Evolutionary conservation across 1,140 invertebrate species (phyloP).

Genomic region (Spodoptera frugiperda): DNA sequence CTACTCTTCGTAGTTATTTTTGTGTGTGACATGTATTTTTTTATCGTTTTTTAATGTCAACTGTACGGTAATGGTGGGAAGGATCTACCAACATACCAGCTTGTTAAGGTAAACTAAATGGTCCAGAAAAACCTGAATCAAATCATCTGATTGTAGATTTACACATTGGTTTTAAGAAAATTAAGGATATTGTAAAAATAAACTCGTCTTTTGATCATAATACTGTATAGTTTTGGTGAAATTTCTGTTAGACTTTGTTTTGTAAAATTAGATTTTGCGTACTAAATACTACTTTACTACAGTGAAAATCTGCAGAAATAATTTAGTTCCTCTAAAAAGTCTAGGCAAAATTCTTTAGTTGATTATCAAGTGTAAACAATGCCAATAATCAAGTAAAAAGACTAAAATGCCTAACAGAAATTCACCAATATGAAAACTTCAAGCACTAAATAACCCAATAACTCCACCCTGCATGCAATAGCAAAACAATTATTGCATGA

Average conservation of each 20-base stretch:
- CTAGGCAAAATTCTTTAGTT: too few relatives aligned
- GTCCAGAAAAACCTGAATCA: conserved; percentile 72
- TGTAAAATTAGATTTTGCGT: too few relatives aligned
- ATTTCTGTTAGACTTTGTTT: conserved; percentile 39
- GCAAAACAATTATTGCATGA: conserved; percentile 39
- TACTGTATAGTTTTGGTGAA: conserved; percentile 1
- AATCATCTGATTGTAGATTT: conserved; percentile 82
- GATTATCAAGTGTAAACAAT: too few relatives aligned
- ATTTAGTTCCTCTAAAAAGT: too few relatives aligned
- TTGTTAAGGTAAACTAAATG: conserved; percentile 86
- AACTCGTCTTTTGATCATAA: not conserved
- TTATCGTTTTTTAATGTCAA: conserved; percentile 85
- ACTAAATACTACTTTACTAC: too few relatives aligned
- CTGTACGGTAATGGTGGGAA: conserved; percentile 85
- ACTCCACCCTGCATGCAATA: conserved; percentile 44
- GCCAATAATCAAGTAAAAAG: too few relatives aligned
- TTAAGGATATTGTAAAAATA: too few relatives aligned
- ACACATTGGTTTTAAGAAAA: conserved; percentile 68
- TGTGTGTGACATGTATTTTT: conserved; percentile 85
- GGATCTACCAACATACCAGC: conserved; percentile 87
- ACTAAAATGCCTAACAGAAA: conserved; percentile 46
- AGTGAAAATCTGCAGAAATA: too few relatives aligned
- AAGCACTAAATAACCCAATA: conserved; percentile 14
- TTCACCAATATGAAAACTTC: not conserved
- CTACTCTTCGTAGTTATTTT: conserved; percentile 81